Evolutionary conservation across 2,797 vertebrate genomes (phyloP).

Genomic region (Enteromius thamalakanensis): DNA sequence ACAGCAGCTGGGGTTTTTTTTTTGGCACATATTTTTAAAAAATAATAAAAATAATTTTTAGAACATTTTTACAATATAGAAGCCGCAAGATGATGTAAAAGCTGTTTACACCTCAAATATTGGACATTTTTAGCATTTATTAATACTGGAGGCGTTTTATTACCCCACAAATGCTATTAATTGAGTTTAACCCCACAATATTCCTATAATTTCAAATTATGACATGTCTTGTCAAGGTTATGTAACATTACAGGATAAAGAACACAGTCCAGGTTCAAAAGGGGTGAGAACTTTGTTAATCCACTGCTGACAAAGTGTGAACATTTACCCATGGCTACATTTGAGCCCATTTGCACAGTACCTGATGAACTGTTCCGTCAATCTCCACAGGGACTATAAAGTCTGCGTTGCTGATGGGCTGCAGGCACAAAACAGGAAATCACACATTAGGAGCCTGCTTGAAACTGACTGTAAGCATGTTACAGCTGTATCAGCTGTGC

Average conservation of each 20-base stretch:
- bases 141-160: not conserved
- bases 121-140: not conserved
- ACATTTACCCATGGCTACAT: not conserved
- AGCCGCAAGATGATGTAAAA: not conserved
- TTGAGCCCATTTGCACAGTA: slow-evolving; percentile 62
- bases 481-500: not conserved
- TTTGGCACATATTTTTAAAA: not conserved
- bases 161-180: not conserved
- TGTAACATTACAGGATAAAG: not conserved
- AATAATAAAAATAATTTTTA: not conserved
- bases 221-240: not conserved
- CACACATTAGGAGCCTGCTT: slow-evolving; percentile 42
- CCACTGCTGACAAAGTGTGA: not conserved
- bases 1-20: not conserved
- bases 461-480: slow-evolving; percentile 1
- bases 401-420: slow-evolving; percentile 98
- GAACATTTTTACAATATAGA: not conserved
- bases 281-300: not conserved
- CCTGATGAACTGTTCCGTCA: slow-evolving; percentile 98
- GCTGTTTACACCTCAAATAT: not conserved
- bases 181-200: not conserved
- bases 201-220: not conserved
- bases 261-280: not conserved
- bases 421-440: slow-evolving; percentile 46
- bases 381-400: slow-evolving; percentile 88